Evolutionary conservation across 2,888 invertebrate species (phyloP), one percentile per base, ranked within the genome.

Genomic region (Patella caerulea): DNA sequence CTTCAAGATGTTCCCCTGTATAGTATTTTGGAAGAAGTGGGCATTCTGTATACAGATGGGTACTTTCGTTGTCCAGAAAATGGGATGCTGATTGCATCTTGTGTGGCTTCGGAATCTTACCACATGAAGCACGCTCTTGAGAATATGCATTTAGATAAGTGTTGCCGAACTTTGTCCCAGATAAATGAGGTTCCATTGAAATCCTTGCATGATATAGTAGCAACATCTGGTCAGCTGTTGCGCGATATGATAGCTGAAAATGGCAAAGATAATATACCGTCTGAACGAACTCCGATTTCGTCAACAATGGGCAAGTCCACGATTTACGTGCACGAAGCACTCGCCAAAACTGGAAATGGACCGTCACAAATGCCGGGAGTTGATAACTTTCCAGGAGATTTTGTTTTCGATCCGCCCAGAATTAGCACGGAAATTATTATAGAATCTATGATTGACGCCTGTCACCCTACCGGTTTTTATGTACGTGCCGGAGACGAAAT

Each of bases 401-500:
- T 65, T 65, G 19, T 4, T n/a, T n/a, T 19, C 2, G 65, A 65
- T 19, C 65, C 65, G 9, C 65, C 65, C n/a, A 19, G n/a, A 19
- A 2, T 19, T n/a, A 12, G 12, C 12, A 19, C n/a, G 19, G n/a
- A 19, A 19, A 65, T 65, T n/a, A 65, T 65, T 65, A 65, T 65
- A 19, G 65, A 65, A 4, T 65, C 65, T n/a, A 4, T 11, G 19
- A 65, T 65, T 19, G n/a, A n/a, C 19, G 65, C 65, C 9, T n/a
- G n/a, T 65, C 65, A 65, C n/a, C 65, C 65, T n/a, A 65, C 65
- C 3, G 65, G 65, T 65, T 65, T 65, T 15, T 65, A 65, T 19
- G 65, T n/a, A n/a, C 65, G 65, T 15, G 65, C 65, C 2, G 65
- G 65, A 17, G 65, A 65, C 2, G 65, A 65, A 3, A 19, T 65